Percentiles rank a stretch among this genome's conserved stretches.
These are phyloP conservation scores for Mohoua ochrocephala DNA, from an alignment of 2,113 vertebrate genomes.

Conservation along the genomic window DNA sequence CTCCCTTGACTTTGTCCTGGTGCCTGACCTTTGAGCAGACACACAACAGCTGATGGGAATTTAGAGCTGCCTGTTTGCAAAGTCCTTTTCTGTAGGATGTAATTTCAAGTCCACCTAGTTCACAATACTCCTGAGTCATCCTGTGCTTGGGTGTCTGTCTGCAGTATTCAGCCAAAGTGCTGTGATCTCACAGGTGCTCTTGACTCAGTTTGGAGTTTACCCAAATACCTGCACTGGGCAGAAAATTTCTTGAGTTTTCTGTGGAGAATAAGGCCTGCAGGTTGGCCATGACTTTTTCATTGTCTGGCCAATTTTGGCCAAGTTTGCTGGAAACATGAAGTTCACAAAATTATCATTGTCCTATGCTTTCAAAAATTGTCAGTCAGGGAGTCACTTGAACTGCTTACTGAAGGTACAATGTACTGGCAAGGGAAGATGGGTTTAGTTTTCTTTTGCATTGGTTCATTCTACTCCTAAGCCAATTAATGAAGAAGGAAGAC, in stretches of 20 bases:
- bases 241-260: neutral
- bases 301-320: neutral
- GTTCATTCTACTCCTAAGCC: neutral
- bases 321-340: neutral
- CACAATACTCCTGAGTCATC: neutral
- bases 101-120: neutral
- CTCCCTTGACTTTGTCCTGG: neutral
- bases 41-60: neutral
- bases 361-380: neutral
- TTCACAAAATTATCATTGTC: neutral
- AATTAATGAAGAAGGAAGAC: neutral
- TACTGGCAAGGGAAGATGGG: neutral
- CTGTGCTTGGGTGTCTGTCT: neutral
- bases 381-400: rapidly evolving
- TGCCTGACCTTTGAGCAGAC: neutral
- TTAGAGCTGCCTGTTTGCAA: neutral
- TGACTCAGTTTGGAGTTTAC: neutral
- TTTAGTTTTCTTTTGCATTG: neutral
- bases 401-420: neutral
- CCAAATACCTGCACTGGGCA: neutral
- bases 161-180: neutral
- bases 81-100: neutral
- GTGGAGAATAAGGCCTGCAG: neutral
- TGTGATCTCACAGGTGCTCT: neutral
- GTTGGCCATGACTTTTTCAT: neutral